Percentiles rank a stretch among this genome's conserved stretches.
Evolutionary conservation across 2,888 invertebrate genomes (phyloP).

Genomic region (Ypsolopha scabrella): DNA sequence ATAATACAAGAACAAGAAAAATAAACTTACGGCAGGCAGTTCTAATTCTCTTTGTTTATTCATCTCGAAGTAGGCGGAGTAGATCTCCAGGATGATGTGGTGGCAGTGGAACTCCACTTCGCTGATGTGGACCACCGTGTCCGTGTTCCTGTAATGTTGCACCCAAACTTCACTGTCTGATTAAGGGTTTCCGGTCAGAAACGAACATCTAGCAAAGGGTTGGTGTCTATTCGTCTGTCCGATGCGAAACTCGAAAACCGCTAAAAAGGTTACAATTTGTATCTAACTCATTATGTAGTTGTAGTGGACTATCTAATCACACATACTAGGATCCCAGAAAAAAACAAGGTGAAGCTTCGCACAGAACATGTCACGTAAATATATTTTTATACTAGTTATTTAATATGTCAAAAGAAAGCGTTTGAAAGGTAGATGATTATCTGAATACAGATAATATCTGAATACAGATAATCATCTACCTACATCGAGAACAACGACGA

Average conservation of each 20-base stretch:
- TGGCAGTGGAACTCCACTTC: conserved; percentile 78
- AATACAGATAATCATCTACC: too few relatives aligned
- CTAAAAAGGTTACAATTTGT: too few relatives aligned
- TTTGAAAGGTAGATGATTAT: too few relatives aligned
- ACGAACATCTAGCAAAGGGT: neutral
- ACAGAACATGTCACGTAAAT: too few relatives aligned
- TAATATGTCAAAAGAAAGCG: too few relatives aligned
- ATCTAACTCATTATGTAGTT: too few relatives aligned
- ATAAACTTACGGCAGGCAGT: conserved; percentile 40
- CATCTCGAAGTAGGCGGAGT: conserved; percentile 74
- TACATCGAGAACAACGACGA: too few relatives aligned
- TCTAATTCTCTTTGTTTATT: conserved; percentile 40
- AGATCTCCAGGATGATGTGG: conserved; percentile 76
- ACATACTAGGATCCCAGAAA: too few relatives aligned
- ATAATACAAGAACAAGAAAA: neutral
- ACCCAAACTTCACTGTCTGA: neutral
- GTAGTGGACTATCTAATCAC: too few relatives aligned
- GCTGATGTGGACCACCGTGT: conserved; percentile 74
- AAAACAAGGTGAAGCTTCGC: too few relatives aligned
- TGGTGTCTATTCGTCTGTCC: neutral
- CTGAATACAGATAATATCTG: too few relatives aligned
- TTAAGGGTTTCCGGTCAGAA: neutral
- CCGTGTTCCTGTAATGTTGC: conserved; percentile 71
- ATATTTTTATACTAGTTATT: too few relatives aligned
- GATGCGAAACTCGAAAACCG: neutral